Conservation (phyloP, 2,113 vertebrate species). For the Oryzias curvinotus region DNA sequence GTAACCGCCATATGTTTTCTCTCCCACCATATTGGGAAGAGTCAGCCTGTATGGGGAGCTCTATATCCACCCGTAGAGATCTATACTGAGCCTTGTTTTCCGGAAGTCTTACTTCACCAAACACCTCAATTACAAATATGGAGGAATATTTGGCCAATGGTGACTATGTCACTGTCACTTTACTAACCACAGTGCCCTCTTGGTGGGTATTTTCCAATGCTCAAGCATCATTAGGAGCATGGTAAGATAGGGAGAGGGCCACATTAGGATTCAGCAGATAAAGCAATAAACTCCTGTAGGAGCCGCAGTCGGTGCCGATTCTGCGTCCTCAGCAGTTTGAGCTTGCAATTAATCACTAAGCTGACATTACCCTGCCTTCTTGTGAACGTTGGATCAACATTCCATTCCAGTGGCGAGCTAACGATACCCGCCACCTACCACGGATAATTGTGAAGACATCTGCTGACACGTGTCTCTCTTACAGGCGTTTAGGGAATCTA, state of each 20-base stretch:
- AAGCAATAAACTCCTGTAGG: conserved; percentile 73
- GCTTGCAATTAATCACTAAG: conserved; percentile 71
- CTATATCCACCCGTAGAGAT: conserved; percentile 53
- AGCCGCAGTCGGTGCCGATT: conserved; percentile 67
- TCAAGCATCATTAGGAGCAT: conserved; percentile 35
- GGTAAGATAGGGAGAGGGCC: conserved; percentile 46
- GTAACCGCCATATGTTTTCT: conserved; percentile 69
- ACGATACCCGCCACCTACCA: conserved; percentile 26
- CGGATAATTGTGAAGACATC: conserved; percentile 32
- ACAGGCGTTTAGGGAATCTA: conserved; percentile 48
- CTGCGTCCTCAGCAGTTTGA: conserved; percentile 74
- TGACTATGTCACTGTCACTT: conserved; percentile 1
- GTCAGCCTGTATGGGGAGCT: conserved; percentile 47
- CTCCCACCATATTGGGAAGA: conserved; percentile 61
- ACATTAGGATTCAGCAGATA: conserved; percentile 75
- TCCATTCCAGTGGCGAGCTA: conserved; percentile 33
- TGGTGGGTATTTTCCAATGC: conserved; percentile 38
- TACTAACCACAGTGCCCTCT: conserved; percentile 43
- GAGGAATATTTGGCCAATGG: conserved; percentile 19
- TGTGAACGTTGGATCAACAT: conserved; percentile 62
- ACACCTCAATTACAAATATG: conserved; percentile 23
- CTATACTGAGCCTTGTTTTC: conserved; percentile 26
- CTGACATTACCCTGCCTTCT: conserved; percentile 61
- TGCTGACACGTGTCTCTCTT: conserved; percentile 31
- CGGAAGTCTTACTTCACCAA: conserved; percentile 21